Evolutionary conservation across 2,797 vertebrate genomes (phyloP), one percentile per base, ranked within the genome.

Genomic region (Lates japonicus): DNA sequence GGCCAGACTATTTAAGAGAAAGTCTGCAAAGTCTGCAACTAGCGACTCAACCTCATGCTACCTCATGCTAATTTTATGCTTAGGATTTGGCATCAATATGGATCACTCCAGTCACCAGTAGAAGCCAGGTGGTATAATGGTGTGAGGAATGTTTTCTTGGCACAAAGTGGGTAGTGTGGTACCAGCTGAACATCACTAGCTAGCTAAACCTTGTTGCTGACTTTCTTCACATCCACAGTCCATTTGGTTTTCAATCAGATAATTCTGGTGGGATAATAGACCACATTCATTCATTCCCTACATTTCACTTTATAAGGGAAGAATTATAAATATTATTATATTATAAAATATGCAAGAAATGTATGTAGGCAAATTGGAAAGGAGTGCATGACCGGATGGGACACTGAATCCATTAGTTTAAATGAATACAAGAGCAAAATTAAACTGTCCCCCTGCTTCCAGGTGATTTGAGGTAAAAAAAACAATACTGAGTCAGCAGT

Each of bases 401-500:
- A 35, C 37, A n/a, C 25, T 41, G 16, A 1, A 41, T 16, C 7
- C 37, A 41, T 41, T 35, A 2, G 19, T 37, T 59, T 7, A n/a
- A 41, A 41, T 16, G 37, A 42, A 41, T 16, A 22, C 39, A 29
- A 62, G 8, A 44, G 22, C n/a, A 17, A 22, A 14, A n/a, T 44
- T 31, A 10, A 54, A 62, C 14, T 2, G 13, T 22, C 65, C 5
- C 22, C 13, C 20, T 60, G 16, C 29, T 58, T 42, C 11, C n/a
- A 62, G 17, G 29, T 71, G 61, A 80, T 4, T 13, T 41, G 10
- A 79, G 33, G 51, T 22, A 20, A 60, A 41, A 19, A 66, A 54
- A 65, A 19, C 22, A 42, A 39, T 4, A 39, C 41, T n/a, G 78
- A 87, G 83, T 78, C 68, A 75, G 75, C 70, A 31, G 59, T 52